Evolutionary conservation across 1,140 invertebrate species (phyloP).

Genomic region (Oscheius sp.): DNA sequence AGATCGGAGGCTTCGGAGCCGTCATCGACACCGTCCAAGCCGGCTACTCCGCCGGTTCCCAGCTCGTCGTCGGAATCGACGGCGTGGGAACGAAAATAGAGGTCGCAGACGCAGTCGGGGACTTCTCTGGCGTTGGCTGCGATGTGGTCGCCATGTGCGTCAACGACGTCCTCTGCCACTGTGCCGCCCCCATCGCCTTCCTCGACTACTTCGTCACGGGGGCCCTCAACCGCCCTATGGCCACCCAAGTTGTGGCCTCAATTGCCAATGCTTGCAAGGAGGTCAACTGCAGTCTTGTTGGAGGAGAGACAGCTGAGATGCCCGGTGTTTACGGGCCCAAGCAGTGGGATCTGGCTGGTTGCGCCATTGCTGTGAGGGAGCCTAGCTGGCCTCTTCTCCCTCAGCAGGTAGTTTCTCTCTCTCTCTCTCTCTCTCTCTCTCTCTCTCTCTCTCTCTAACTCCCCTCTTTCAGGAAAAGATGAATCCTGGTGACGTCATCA

Average conservation of each 20-base stretch:
- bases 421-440: no score
- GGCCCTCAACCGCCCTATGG: conserved; percentile 74
- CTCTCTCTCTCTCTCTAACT: no score
- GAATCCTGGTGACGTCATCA: conserved; percentile 67
- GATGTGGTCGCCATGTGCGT: conserved; percentile 97
- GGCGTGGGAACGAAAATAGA: conserved; percentile 93
- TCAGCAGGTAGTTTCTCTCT: no score
- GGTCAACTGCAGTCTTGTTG: conserved; percentile 65
- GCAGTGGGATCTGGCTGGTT: conserved; percentile 87
- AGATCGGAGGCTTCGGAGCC: conserved; percentile 87
- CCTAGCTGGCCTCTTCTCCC: conserved; percentile 40
- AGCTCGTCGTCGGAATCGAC: conserved; percentile 89
- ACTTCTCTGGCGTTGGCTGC: conserved; percentile 82
- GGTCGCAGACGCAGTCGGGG: conserved; percentile 76
- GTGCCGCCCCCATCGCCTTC: conserved; percentile 90
- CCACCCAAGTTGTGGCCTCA: conserved; percentile 76
- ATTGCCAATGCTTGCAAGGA: conserved; percentile 80
- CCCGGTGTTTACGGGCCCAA: conserved; percentile 86
- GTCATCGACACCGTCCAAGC: conserved; percentile 76
- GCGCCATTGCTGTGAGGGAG: conserved; percentile 74
- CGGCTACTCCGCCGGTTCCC: conserved; percentile 72
- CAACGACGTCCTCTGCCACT: conserved; percentile 89
- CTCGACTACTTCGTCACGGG: conserved; percentile 94
- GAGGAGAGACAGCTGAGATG: conserved; percentile 93
- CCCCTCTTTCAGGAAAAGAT: conserved; percentile 72